Conservation (phyloP, 2,888 invertebrate species). For the Diplolepis rosae region DNA sequence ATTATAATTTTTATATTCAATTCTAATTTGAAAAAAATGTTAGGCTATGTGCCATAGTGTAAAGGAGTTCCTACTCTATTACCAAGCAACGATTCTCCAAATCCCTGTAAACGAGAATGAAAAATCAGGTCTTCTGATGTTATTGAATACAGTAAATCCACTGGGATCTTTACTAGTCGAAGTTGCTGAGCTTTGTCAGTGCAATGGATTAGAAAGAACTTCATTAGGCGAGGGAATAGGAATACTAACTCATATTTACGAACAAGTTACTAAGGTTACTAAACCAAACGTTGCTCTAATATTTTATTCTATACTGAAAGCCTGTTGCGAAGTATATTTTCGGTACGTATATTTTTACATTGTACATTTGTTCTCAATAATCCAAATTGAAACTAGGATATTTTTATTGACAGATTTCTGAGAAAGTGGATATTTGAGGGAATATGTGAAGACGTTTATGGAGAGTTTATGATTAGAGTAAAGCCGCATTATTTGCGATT, state of each 20-base stretch:
- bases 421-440: slow-evolving; percentile 92
- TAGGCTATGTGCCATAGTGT: slow-evolving; percentile 67
- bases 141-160: slow-evolving; percentile 58
- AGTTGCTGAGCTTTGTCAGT: slow-evolving; percentile 63
- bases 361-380: neutral
- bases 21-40: slow-evolving; percentile 31
- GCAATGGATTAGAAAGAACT: slow-evolving; percentile 53
- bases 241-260: slow-evolving; percentile 80
- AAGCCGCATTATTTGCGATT: slow-evolving; percentile 80
- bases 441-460: slow-evolving; percentile 84
- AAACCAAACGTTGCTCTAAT: slow-evolving; percentile 76
- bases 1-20: slow-evolving; percentile 21
- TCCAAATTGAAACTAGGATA: neutral
- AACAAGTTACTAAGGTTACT: slow-evolving; percentile 78
- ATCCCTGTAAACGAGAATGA: slow-evolving; percentile 51
- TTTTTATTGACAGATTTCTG: slow-evolving; percentile 81
- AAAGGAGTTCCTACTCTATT: slow-evolving; percentile 66
- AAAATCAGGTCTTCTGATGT: slow-evolving; percentile 52
- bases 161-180: slow-evolving; percentile 61
- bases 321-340: slow-evolving; percentile 78
- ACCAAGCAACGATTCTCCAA: slow-evolving; percentile 63
- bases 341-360: slow-evolving; percentile 71
- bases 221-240: slow-evolving; percentile 75
- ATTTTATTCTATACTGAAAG: slow-evolving; percentile 77
- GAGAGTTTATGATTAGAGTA: slow-evolving; percentile 89